Evolutionary conservation across 2,113 vertebrate genomes (phyloP).

Genomic region (Upupa epops): DNA sequence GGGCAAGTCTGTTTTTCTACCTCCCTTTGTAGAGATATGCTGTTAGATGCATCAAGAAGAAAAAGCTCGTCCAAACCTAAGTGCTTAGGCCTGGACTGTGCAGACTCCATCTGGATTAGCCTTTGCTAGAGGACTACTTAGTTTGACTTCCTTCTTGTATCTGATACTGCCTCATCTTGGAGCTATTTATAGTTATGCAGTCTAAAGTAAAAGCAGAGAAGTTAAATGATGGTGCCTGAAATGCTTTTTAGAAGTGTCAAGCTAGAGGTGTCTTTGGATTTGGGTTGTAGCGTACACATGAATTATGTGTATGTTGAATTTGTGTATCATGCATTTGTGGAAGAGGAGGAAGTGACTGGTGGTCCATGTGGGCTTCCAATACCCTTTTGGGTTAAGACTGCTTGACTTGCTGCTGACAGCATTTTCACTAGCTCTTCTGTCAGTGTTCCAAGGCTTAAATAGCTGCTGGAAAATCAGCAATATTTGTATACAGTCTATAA

Average conservation of each 20-base stretch:
- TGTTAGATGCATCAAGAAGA: neutral
- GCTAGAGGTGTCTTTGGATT: neutral
- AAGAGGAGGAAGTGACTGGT: neutral
- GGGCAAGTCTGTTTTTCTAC: neutral
- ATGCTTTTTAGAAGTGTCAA: neutral
- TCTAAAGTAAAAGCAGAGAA: neutral
- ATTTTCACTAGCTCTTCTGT: neutral
- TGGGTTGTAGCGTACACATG: rapidly evolving
- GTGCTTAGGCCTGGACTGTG: neutral
- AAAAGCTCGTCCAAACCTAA: neutral
- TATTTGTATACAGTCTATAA: neutral
- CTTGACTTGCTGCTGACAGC: neutral
- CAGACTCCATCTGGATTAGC: neutral
- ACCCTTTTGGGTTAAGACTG: neutral
- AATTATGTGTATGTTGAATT: neutral
- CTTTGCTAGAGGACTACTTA: neutral
- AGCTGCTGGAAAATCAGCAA: neutral
- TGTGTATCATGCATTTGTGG: neutral
- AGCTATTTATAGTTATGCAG: neutral
- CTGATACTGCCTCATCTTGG: neutral
- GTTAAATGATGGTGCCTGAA: neutral
- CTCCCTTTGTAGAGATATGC: neutral
- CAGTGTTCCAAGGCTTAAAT: neutral
- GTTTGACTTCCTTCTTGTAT: neutral
- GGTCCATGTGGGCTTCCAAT: neutral